These are phyloP conservation scores for Orthosia gothica DNA, from an alignment of 2,888 invertebrate genomes.

Conservation along the genomic window DNA sequence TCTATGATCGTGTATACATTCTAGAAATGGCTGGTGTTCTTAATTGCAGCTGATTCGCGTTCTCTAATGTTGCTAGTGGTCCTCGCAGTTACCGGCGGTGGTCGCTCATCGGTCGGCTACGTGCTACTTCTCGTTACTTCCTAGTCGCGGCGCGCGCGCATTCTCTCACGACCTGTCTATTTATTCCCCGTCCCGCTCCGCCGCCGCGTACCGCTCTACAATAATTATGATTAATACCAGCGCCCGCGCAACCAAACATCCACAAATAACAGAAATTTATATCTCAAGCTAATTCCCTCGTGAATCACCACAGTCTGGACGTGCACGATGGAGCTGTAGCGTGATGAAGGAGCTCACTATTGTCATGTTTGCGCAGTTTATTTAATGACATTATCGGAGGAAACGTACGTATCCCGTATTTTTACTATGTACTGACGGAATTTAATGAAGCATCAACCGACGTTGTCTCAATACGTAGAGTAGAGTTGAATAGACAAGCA, in stretches of 20 bases:
- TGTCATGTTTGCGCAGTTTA: background rate
- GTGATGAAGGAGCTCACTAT: constrained; percentile 19
- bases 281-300: constrained; percentile 19
- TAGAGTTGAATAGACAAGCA: background rate
- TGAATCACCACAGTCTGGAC: constrained; percentile 15
- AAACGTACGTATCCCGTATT: background rate
- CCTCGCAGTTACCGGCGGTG: background rate
- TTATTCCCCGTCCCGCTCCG: constrained; percentile 18
- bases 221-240: constrained; percentile 47
- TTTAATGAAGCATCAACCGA: constrained; percentile 1
- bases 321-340: constrained; percentile 1
- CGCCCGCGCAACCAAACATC: constrained; percentile 15
- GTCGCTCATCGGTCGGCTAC: background rate
- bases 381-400: background rate
- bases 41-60: background rate
- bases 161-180: constrained; percentile 61
- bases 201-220: constrained; percentile 16
- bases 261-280: constrained; percentile 49
- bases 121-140: constrained; percentile 22
- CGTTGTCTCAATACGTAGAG: background rate
- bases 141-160: constrained; percentile 30
- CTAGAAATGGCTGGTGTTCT: background rate
- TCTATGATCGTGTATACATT: background rate
- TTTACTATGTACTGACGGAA: background rate
- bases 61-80: background rate